phyloP scores from a whole-genome alignment of 1,140 invertebrate genomes.

The Periplaneta americana region DNA sequence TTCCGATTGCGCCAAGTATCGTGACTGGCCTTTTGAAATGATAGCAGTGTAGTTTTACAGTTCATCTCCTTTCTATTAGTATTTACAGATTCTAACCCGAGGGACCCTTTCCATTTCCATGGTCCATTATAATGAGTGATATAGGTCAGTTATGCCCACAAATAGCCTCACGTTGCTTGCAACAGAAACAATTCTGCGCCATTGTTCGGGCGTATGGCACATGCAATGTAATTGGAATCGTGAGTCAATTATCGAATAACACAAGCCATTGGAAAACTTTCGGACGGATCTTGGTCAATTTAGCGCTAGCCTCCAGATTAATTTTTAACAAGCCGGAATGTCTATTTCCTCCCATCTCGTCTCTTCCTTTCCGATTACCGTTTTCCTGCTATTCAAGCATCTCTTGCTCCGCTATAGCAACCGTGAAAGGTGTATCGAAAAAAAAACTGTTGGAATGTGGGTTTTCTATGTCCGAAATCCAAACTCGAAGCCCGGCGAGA shows the following conservation, averaged over 20 bases:
- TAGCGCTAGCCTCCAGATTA: background rate
- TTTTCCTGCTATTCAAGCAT: background rate
- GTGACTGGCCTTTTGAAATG: background rate
- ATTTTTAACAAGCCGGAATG: background rate
- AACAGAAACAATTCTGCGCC: background rate
- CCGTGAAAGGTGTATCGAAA: no score
- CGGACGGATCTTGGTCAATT: background rate
- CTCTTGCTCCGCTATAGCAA: no score
- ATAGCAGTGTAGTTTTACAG: background rate
- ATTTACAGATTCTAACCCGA: background rate
- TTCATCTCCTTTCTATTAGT: background rate
- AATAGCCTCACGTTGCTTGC: background rate
- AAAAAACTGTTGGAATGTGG: no score
- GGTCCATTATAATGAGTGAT: background rate
- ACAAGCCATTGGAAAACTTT: background rate
- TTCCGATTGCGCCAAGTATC: background rate
- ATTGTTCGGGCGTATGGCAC: background rate
- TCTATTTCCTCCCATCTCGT: background rate
- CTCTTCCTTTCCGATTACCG: background rate
- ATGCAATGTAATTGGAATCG: background rate
- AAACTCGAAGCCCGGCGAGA: no score
- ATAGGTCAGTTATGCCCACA: background rate
- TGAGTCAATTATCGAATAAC: background rate
- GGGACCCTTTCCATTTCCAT: no score
- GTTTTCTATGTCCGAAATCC: no score